Conservation (phyloP, 1,140 invertebrate genomes). For the Ceratina calcarata region DNA sequence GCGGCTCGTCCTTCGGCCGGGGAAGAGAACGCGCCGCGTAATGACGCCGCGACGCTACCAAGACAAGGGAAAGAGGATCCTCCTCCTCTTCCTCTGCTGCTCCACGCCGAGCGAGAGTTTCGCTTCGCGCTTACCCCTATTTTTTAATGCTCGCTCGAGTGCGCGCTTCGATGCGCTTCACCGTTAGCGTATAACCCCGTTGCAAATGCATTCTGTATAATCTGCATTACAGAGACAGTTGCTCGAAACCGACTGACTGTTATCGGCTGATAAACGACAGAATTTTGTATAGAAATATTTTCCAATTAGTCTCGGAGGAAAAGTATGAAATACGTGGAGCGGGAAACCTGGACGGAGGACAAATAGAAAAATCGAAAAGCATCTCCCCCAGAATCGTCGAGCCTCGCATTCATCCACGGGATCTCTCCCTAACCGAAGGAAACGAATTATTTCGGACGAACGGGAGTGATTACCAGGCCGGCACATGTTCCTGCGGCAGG, state of each 20-base stretch:
- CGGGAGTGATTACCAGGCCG: slow-evolving; percentile 28
- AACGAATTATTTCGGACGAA: slow-evolving; percentile 44
- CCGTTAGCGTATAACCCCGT: neutral
- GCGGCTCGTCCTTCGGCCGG: slow-evolving; percentile 67
- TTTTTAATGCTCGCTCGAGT: slow-evolving; percentile 36
- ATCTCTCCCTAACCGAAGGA: neutral
- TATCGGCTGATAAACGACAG: too few relatives aligned
- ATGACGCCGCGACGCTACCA: slow-evolving; percentile 55
- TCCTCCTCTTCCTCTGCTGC: neutral
- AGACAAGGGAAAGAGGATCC: slow-evolving; percentile 55
- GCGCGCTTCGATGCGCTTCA: slow-evolving; percentile 2
- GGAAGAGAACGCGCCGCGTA: slow-evolving; percentile 44
- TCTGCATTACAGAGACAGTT: too few relatives aligned
- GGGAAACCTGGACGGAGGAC: neutral
- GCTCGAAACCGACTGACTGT: too few relatives aligned
- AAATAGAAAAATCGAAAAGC: neutral
- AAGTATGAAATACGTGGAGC: neutral
- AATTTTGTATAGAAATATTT: too few relatives aligned
- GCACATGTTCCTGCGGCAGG: slow-evolving; percentile 6
- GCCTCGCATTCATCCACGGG: neutral
- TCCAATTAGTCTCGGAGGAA: too few relatives aligned
- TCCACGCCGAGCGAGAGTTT: neutral
- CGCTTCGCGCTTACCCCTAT: slow-evolving; percentile 9
- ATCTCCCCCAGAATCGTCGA: neutral
- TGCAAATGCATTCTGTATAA: neutral